Base-by-base conservation (phyloP, 2,113 vertebrate species). In the Dunckerocampus dactyliophorus region DNA sequence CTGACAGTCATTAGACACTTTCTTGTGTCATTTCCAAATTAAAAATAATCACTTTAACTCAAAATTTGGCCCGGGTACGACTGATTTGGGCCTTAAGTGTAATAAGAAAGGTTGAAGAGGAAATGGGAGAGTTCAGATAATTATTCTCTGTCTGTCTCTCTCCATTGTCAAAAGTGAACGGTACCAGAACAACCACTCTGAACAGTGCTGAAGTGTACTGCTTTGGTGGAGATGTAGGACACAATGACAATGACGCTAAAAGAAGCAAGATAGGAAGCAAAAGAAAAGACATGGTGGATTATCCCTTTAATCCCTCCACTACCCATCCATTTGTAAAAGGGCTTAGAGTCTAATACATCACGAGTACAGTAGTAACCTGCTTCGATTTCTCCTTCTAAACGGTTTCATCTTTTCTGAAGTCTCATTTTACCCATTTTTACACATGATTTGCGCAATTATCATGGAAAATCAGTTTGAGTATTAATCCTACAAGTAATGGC, bases 281-380 rank as follows among this genome's bases (percentile, higher is more conserved):
- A 78, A 82, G 75, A 80, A 82, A 80, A 82, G 71, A 74, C 71
- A 77, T 8, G 65, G 71, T 59, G 84, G 82, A 87, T 88, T 87
- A 87, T 86, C 85, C 68, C 24, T 59, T 67, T 82, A 83, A 86
- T 85, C 84, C 73, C 20, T 31, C 39, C 39, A 11, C 31, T 34
- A 39, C 67, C 42, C 13, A 5, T 67, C 62, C 80, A 71, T 78
- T 83, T 80, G 80, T 64, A 43, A 43, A 22, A 22, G 59, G 39
- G 71, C 59, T 77, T 67, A 64, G 58, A 50, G 37, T 42, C 67
- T 77, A 70, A 82, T 71, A 80, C 80, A 74, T 67, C 65, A 69
- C 62, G 34, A 76, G 75, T 77, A 81, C 79, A 79, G 77, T 79
- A 77, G 62, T n/a, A 76, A 63, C 47, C 51, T 64, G 59, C 37